Evolutionary conservation across 2,797 vertebrate genomes (phyloP).

Genomic region (Acanthurus lineatus): DNA sequence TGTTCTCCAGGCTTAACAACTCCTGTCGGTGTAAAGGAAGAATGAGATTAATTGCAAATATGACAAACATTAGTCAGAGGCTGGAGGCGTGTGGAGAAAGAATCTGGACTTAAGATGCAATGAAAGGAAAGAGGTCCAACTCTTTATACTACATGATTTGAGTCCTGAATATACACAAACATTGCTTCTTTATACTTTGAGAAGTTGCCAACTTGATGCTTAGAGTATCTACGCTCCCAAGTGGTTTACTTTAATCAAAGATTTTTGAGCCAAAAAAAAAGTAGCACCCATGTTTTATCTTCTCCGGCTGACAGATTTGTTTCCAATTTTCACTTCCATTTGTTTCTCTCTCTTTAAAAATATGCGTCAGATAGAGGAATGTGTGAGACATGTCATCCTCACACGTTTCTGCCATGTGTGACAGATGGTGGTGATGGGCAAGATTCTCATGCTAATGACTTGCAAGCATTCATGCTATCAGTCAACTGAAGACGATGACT

Average conservation of each 20-base stretch:
- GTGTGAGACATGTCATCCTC: neutral
- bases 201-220: neutral
- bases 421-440: neutral
- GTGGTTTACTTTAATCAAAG: neutral
- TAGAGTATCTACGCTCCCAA: slow-evolving; percentile 4
- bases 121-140: neutral
- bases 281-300: neutral
- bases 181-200: neutral
- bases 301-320: neutral
- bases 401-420: neutral
- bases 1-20: slow-evolving; percentile 91
- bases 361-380: neutral
- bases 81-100: neutral
- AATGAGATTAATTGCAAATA: slow-evolving; percentile 18
- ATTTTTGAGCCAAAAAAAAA: neutral
- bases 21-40: slow-evolving; percentile 79
- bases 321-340: neutral
- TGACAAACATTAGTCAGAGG: slow-evolving; percentile 14
- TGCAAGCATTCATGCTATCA: neutral
- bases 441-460: neutral
- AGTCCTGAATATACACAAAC: neutral
- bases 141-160: neutral
- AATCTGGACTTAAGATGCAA: neutral
- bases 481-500: neutral
- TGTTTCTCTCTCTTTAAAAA: neutral